Conservation (phyloP, 2,113 vertebrate species). For the Onychorhynchus coronatus region DNA sequence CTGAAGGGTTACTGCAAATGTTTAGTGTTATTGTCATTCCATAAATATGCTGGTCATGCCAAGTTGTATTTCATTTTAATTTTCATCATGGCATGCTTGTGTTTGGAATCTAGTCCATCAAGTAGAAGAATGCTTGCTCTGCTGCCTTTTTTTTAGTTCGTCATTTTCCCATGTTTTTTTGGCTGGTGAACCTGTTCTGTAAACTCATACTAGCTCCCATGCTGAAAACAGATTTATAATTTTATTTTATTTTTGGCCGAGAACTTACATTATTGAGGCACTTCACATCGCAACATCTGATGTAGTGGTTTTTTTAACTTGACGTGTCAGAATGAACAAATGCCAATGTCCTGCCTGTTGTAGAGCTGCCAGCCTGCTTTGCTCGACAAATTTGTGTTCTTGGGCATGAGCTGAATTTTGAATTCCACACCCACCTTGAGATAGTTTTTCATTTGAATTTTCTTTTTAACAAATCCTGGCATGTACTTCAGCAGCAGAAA, state of each 20-base stretch:
- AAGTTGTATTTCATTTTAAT: not conserved
- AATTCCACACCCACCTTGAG: not conserved
- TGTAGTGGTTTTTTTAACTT: not conserved
- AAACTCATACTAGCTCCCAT: not conserved
- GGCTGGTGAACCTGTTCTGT: slow-evolving; percentile 5
- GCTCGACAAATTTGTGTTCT: not conserved
- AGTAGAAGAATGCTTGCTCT: not conserved
- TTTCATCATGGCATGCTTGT: not conserved
- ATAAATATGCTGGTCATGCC: not conserved
- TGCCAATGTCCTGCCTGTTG: not conserved
- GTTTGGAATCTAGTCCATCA: not conserved
- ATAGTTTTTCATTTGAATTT: not conserved
- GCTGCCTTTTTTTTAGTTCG: not conserved
- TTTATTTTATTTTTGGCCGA: slow-evolving; percentile 23
- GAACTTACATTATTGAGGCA: not conserved
- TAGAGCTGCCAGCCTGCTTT: not conserved
- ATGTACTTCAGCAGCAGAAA: not conserved
- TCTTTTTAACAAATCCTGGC: not conserved
- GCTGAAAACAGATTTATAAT: slow-evolving; percentile 7
- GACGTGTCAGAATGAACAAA: not conserved
- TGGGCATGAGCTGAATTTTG: not conserved
- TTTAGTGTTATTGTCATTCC: not conserved
- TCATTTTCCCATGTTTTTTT: slow-evolving; percentile 4
- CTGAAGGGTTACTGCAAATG: not conserved
- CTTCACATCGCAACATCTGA: not conserved